phyloP scores from a whole-genome alignment of 2,888 invertebrate genomes.

The Orthonevra nobilis region DNA sequence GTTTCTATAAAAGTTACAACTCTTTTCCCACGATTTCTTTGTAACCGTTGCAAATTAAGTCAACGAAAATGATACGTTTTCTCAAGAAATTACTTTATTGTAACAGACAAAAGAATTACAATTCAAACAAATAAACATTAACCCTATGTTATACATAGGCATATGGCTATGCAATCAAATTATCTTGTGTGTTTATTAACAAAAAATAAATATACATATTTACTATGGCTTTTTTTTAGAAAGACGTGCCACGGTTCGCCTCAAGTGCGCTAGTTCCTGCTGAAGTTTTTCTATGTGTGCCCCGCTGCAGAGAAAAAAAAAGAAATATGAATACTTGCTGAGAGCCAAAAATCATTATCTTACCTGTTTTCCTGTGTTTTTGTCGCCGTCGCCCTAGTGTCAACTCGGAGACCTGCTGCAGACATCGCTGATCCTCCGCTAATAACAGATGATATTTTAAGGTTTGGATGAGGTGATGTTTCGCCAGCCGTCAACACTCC shows the following conservation, averaged over 20 bases:
- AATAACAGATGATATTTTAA: conserved; percentile 73
- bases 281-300: conserved; percentile 73
- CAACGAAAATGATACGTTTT: too few relatives aligned
- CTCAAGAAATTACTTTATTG: too few relatives aligned
- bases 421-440: conserved; percentile 69
- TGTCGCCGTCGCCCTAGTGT: background rate
- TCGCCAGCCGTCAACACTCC: conserved; percentile 28
- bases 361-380: conserved; percentile 1
- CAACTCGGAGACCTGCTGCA: conserved; percentile 7
- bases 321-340: conserved; percentile 4
- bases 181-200: background rate
- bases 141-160: background rate
- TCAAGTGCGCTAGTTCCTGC: conserved; percentile 74
- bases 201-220: background rate
- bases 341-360: background rate
- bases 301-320: conserved; percentile 25
- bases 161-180: too few relatives aligned
- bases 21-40: too few relatives aligned
- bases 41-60: too few relatives aligned
- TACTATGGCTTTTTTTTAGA: conserved; percentile 69
- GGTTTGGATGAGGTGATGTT: conserved; percentile 71
- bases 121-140: too few relatives aligned
- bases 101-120: too few relatives aligned
- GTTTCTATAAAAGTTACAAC: too few relatives aligned
- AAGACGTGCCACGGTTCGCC: conserved; percentile 74